These are phyloP conservation scores for Apocheima hispidaria DNA, from an alignment of 2,888 invertebrate species.

Conservation along the genomic window DNA sequence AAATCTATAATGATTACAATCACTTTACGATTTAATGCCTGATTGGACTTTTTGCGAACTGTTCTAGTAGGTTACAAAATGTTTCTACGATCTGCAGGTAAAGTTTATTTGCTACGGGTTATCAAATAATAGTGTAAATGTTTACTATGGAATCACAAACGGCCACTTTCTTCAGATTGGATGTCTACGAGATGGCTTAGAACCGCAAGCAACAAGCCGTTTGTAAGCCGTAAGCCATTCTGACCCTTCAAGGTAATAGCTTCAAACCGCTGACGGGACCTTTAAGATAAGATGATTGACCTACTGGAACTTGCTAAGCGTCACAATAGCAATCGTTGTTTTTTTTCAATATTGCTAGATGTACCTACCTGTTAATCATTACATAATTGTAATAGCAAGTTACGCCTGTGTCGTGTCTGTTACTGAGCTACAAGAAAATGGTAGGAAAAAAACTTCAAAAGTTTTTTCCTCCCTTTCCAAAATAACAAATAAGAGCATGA, in stretches of 20 bases:
- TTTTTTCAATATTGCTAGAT: too few relatives aligned
- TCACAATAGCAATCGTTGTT: neutral
- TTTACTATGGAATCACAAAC: conserved; percentile 24
- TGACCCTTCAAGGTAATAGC: conserved; percentile 32
- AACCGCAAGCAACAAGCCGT: conserved; percentile 31
- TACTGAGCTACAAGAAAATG: too few relatives aligned
- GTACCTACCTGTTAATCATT: too few relatives aligned
- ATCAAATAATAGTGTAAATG: conserved; percentile 12
- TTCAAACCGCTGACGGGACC: conserved; percentile 39
- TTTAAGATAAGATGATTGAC: conserved; percentile 13
- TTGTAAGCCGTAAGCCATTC: conserved; percentile 26
- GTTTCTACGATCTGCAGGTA: too few relatives aligned
- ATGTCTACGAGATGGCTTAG: conserved; percentile 26
- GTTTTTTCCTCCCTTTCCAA: too few relatives aligned
- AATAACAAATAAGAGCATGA: too few relatives aligned
- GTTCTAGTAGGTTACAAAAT: too few relatives aligned
- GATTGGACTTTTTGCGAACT: too few relatives aligned
- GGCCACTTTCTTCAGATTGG: conserved; percentile 38
- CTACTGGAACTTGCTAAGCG: conserved; percentile 12
- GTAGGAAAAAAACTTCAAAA: too few relatives aligned
- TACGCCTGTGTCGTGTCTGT: neutral
- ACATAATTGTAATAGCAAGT: neutral
- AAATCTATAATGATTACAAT: too few relatives aligned
- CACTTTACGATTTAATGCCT: too few relatives aligned
- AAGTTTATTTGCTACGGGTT: too few relatives aligned